phyloP scores from a whole-genome alignment of 2,113 vertebrate species.

The Bujurquina vittata region DNA sequence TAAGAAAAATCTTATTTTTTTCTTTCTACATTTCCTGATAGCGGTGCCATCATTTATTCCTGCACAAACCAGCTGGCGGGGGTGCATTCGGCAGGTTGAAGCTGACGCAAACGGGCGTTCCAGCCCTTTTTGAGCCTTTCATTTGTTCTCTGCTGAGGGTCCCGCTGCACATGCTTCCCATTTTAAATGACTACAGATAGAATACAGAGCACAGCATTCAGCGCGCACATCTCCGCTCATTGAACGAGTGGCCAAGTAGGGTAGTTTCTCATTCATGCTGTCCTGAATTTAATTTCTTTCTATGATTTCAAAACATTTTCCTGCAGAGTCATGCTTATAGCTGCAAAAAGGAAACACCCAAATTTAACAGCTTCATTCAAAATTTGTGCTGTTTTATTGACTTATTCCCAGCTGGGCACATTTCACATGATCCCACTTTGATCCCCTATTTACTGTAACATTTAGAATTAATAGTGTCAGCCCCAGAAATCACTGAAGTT shows the following conservation, averaged over 20 bases:
- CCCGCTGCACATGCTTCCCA: not conserved
- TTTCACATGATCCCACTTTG: too few relatives aligned
- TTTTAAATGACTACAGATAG: conserved; percentile 2
- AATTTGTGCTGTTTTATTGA: too few relatives aligned
- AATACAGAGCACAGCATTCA: not conserved
- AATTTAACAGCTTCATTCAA: too few relatives aligned
- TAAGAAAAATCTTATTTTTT: not conserved
- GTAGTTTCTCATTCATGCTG: not conserved
- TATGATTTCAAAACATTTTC: too few relatives aligned
- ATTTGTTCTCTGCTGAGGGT: not conserved
- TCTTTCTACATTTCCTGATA: not conserved
- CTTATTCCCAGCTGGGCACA: too few relatives aligned
- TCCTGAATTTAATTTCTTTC: not conserved
- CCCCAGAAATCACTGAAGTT: too few relatives aligned
- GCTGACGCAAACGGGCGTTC: not conserved
- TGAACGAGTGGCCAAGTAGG: not conserved
- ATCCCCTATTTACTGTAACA: too few relatives aligned
- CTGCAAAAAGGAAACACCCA: too few relatives aligned
- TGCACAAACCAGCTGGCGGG: not conserved
- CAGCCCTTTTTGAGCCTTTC: not conserved
- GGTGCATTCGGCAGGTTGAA: not conserved
- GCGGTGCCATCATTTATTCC: not conserved
- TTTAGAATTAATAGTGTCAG: too few relatives aligned
- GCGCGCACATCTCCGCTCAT: not conserved
- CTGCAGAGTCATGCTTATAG: too few relatives aligned